A percentile compares a stretch with the other conserved stretches of the same genome.
Evolutionary conservation across 1,140 invertebrate species (phyloP).

Genomic region (Anadara kagoshimensis): DNA sequence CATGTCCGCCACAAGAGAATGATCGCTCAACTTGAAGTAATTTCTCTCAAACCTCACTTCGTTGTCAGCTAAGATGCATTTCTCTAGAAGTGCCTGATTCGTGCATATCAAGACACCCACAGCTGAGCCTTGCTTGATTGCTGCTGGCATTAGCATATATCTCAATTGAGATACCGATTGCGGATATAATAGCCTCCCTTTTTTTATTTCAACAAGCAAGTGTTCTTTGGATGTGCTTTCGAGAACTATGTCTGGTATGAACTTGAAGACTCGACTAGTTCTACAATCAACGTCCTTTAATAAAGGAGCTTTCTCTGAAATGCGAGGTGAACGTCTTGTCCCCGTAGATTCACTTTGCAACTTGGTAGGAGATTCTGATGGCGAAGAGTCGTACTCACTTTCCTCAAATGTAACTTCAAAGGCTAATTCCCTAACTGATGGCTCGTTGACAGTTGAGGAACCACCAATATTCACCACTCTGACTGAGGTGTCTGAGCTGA

Average conservation of each 20-base stretch:
- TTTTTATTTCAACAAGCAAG: conserved; percentile 9
- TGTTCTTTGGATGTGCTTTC: no score
- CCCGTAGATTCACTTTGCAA: background rate
- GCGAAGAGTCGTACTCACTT: background rate
- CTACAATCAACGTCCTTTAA: conserved; percentile 6
- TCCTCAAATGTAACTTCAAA: conserved; percentile 7
- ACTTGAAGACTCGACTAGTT: no score
- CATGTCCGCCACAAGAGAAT: conserved; percentile 16
- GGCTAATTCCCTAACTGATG: conserved; percentile 1
- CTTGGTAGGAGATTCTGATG: conserved; percentile 3
- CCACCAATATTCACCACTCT: conserved; percentile 13
- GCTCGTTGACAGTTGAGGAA: conserved; percentile 2
- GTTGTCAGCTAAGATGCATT: conserved; percentile 1
- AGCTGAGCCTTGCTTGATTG: conserved; percentile 10
- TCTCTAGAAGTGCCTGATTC: conserved; percentile 10
- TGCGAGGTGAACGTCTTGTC: conserved; percentile 4
- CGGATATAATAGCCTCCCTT: conserved; percentile 7
- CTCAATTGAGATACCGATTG: conserved; percentile 5
- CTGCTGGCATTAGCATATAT: conserved; percentile 12
- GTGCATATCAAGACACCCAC: conserved; percentile 4
- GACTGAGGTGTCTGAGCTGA: conserved; percentile 7
- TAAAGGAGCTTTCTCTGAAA: background rate
- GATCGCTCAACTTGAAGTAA: conserved; percentile 18
- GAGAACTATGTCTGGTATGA: no score
- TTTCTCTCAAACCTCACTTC: no score